Percentiles rank a stretch among this genome's conserved stretches.
Conservation (phyloP, 2,888 invertebrate genomes). For the Germaria angustata region DNA sequence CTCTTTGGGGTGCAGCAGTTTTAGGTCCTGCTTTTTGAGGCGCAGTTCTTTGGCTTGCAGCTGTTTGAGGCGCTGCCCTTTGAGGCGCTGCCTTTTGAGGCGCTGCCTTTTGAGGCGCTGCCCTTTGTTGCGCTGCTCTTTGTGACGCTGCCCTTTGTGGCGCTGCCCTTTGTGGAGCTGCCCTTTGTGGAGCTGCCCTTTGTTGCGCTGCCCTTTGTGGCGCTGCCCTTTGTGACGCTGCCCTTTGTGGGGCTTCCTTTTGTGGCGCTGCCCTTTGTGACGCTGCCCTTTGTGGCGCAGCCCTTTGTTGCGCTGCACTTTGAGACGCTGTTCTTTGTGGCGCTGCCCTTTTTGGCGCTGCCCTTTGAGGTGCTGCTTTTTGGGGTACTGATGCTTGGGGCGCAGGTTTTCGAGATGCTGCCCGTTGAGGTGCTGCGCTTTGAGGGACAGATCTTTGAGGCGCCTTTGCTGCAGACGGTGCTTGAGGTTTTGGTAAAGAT, state of each 20-base stretch:
- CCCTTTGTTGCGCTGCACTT: neutral
- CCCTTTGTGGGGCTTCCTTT: too few species aligned
- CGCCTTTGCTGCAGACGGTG: neutral
- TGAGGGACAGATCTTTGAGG: neutral
- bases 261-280: too few species aligned
- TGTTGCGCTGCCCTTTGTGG: too few species aligned
- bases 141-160: neutral
- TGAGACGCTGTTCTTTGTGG: neutral
- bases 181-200: neutral
- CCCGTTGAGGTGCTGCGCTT: neutral
- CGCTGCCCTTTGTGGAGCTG: neutral
- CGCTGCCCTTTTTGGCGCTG: too few species aligned
- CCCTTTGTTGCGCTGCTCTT: too few species aligned
- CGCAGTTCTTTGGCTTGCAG: neutral
- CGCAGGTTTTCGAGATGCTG: too few species aligned
- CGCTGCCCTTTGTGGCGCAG: neutral
- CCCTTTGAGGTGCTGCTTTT: too few species aligned
- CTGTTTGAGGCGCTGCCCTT: neutral
- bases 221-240: too few species aligned
- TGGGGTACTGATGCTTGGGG: too few species aligned
- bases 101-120: too few species aligned
- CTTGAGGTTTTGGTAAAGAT: neutral
- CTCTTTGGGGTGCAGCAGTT: neutral
- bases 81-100: too few species aligned
- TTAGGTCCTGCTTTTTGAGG: constrained; percentile 15